Conservation (phyloP, 1,140 invertebrate genomes). For the Amphibalanus amphitrite region DNA sequence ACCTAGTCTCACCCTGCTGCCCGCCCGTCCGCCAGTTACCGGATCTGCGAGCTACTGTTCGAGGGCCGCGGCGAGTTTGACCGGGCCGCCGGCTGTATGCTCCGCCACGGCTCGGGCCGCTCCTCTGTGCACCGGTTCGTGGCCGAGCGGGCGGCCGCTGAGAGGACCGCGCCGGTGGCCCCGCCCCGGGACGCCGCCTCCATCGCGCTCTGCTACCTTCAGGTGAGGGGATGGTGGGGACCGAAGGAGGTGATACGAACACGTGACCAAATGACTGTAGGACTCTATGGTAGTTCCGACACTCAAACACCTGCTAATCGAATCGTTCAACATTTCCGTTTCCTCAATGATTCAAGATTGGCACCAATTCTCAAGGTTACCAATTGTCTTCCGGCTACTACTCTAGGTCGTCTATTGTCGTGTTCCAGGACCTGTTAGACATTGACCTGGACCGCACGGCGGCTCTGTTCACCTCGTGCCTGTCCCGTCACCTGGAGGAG, state of each 20-base stretch:
- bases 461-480: not conserved
- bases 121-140: not conserved
- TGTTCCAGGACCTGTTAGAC: not conserved
- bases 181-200: not conserved
- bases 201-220: not conserved
- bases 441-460: not conserved
- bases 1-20: no score
- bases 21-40: conserved; percentile 3
- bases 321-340: no score
- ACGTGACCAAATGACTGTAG: no score
- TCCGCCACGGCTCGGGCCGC: not conserved
- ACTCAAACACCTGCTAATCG: no score
- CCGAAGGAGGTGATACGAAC: no score
- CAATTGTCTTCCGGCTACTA: no score
- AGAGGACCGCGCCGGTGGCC: not conserved
- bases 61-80: not conserved
- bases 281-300: no score
- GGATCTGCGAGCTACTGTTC: not conserved
- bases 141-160: no score
- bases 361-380: no score
- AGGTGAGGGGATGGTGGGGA: not conserved
- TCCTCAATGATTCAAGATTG: no score
- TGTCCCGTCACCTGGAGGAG: conserved; percentile 7
- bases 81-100: not conserved
- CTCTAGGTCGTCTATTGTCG: no score